A percentile compares a stretch with the other conserved stretches of the same genome.
Evolutionary conservation across 2,888 invertebrate species (phyloP).

Genomic region (Leucoptera coffeella): DNA sequence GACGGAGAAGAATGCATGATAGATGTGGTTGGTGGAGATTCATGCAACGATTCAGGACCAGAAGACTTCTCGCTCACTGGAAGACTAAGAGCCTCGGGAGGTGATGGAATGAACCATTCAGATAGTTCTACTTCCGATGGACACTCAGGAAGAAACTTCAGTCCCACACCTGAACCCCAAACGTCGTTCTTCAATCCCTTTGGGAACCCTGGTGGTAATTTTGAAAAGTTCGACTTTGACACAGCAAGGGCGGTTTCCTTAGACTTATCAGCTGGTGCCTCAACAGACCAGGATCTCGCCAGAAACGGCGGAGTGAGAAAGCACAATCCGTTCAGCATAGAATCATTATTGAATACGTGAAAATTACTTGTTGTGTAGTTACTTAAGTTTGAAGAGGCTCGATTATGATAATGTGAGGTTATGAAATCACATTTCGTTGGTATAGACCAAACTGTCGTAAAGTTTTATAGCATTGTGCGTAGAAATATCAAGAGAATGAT

Average conservation of each 20-base stretch:
- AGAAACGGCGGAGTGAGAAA: conserved; percentile 55
- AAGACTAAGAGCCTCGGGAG: conserved; percentile 50
- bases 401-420: conserved; percentile 12
- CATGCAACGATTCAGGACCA: conserved; percentile 61
- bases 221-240: conserved; percentile 46
- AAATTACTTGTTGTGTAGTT: conserved; percentile 20
- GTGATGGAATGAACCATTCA: conserved; percentile 54
- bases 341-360: conserved; percentile 73
- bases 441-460: too few species aligned
- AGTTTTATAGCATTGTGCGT: neutral
- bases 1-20: conserved; percentile 70
- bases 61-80: conserved; percentile 60
- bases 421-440: too few species aligned
- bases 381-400: conserved; percentile 24
- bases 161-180: conserved; percentile 38
- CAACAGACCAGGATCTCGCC: conserved; percentile 36
- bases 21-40: conserved; percentile 79
- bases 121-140: conserved; percentile 49
- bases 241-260: conserved; percentile 43
- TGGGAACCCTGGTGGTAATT: conserved; percentile 24
- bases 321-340: conserved; percentile 86
- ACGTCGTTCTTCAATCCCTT: conserved; percentile 41
- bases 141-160: conserved; percentile 36
- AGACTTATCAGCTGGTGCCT: conserved; percentile 34
- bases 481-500: neutral